Base-by-base conservation (phyloP, 2,888 invertebrate species). In the Nipponacmea schrenckii region DNA sequence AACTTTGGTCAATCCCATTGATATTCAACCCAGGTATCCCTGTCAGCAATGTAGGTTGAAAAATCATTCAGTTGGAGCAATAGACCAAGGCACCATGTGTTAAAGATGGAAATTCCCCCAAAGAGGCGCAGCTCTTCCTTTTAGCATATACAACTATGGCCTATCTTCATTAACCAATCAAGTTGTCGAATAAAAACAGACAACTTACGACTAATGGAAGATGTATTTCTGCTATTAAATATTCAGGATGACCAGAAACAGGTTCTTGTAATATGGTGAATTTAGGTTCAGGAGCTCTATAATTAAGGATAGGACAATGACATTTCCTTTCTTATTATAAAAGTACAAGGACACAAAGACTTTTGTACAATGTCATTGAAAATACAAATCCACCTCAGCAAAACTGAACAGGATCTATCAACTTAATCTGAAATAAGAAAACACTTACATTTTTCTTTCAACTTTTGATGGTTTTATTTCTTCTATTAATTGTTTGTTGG, bases 251-350 rank as follows among this genome's bases (percentile, higher is more conserved):
- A 24, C 88, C 89, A 63, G 83, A 81, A 17, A 81, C 64, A 64
- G 89, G 89, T 71, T 88, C 88, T 73, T 86, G 86, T 15, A 88
- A 72, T 26, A 89, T 85, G 62, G 83, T 84, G 71, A 84, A 88
- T 46, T 83, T 82, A 24, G 89, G 89, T 62, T 79, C 79, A 46
- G 77, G 77, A 26, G 77, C 79, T 48, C 79, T 79, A 69, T 14
- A 68, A 24, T 27, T 64, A 0, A 67, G 46, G 12, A 64, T 8
- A 27, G 17, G 8, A 8, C 10, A 10, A 39, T 39, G 10, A 39
- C 39, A 39, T 5, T 39, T 5, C 5, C 56, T n/a, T n/a, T 56
- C 56, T n/a, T 2, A 5, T 62, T 8, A 62, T 24, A 62, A 62
- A 4, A 62, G 20, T 62, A 24, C 20, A 20, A 62, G 10, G 5